These are phyloP conservation scores for Coptodon rendalli DNA, from an alignment of 2,113 vertebrate genomes.

Conservation along the genomic window DNA sequence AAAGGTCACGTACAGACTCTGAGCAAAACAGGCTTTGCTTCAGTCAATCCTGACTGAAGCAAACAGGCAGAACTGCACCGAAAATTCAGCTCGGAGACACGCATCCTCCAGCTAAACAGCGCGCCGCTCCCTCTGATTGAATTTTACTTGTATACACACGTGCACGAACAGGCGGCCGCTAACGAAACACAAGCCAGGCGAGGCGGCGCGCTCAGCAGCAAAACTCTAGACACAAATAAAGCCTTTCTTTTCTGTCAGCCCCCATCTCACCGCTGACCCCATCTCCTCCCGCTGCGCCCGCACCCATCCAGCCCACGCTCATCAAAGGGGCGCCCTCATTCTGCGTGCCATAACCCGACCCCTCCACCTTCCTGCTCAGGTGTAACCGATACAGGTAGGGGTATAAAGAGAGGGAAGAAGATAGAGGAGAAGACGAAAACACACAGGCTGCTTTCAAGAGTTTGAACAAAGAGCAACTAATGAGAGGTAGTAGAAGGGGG, in stretches of 20 bases:
- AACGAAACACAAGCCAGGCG: constrained; percentile 36
- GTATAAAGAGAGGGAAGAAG: background rate
- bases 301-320: constrained; percentile 34
- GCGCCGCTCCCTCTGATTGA: background rate
- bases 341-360: constrained; percentile 57
- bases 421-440: background rate
- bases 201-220: constrained; percentile 24
- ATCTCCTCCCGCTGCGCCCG: constrained; percentile 27
- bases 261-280: constrained; percentile 43
- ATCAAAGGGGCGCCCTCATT: constrained; percentile 71
- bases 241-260: constrained; percentile 57
- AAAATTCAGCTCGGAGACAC: background rate
- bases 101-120: background rate
- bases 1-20: background rate
- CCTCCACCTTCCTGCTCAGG: constrained; percentile 58
- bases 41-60: background rate
- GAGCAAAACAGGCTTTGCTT: background rate
- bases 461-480: constrained; percentile 63
- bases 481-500: constrained; percentile 2
- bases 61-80: background rate
- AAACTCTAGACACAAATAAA: constrained; percentile 58
- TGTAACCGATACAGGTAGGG: constrained; percentile 77
- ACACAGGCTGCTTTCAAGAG: constrained; percentile 64
- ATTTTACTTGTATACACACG: background rate
- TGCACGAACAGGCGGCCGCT: constrained; percentile 18